Base-by-base conservation (phyloP, 2,888 invertebrate species). In the Ganaspis brasiliensis region DNA sequence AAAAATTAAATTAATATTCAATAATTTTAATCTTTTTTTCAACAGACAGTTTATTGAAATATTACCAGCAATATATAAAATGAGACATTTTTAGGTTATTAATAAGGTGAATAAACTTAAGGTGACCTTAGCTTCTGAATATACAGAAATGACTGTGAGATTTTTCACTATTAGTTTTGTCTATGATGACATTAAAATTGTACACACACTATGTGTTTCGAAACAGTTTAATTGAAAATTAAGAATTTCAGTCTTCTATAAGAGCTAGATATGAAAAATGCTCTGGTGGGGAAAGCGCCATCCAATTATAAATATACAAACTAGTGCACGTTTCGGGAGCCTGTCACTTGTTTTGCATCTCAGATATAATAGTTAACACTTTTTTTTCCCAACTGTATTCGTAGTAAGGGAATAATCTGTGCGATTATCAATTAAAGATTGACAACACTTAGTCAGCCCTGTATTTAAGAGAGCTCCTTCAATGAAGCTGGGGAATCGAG, bases 401-500 rank as follows among this genome's bases (percentile, higher is more conserved):
- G 45, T 24, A 45, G 24, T 14, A 49, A 26, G 24, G 24, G 24
- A 26, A 45, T 45, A 45, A 67, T 67, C 63, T 37, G 6, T 59
- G 59, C 35, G 59, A 59, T 59, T 59, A 67, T 67, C 67, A 67
- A 67, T 45, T 67, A 67, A 67, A 67, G 67, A 67, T 63, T 67
- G 67, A 59, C 31, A 59, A 59, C 59, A 57, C 57, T 57, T 57
- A 35, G 67, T 67, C 45, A 45, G 67, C 45, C 67, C 24, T 67
- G 67, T 67, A 67, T 45, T 67, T 67, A 67, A 67, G 67, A 67
- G 67, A 67, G 67, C 67, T 67, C 67, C 67, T 45, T 37, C 24
- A 45, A 67, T 67, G 67, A 67, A 67, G 24, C 67, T 67, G 67
- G n/a, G 67, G 67, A 67, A 67, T 67, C 67, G 67, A 67, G 67